phyloP scores from a whole-genome alignment of 2,888 invertebrate genomes.

The Limnephilus rhombicus region DNA sequence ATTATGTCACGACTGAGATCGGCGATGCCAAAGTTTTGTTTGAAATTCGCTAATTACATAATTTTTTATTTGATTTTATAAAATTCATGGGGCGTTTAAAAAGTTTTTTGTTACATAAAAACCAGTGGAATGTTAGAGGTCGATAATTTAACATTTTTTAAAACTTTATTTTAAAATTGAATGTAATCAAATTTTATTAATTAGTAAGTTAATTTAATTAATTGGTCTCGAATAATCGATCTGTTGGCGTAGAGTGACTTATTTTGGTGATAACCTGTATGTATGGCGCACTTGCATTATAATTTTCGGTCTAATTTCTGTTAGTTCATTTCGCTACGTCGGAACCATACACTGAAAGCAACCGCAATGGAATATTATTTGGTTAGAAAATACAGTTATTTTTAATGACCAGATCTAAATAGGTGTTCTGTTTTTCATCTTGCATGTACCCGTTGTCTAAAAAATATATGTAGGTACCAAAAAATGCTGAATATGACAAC shows the following conservation, averaged over 20 bases:
- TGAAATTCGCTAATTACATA: not conserved
- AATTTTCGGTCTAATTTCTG: not conserved
- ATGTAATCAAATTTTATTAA: too few species aligned
- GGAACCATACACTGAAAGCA: not conserved
- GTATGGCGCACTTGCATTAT: not conserved
- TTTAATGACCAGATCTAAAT: too few species aligned
- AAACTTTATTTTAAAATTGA: too few species aligned
- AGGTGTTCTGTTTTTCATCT: too few species aligned
- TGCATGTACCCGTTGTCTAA: too few species aligned
- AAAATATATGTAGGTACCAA: too few species aligned
- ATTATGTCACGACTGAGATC: not conserved
- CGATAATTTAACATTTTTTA: too few species aligned
- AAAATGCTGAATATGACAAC: too few species aligned
- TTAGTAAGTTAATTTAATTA: too few species aligned
- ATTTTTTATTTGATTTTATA: not conserved
- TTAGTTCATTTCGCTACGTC: not conserved
- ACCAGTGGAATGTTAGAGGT: not conserved
- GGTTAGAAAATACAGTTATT: too few species aligned
- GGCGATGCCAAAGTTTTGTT: not conserved
- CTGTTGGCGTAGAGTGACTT: not conserved
- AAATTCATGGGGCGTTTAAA: not conserved
- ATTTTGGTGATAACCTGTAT: not conserved
- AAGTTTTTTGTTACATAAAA: not conserved
- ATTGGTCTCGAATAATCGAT: too few species aligned
- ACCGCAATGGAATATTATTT: too few species aligned